Evolutionary conservation across 2,888 invertebrate species (phyloP).

Genomic region (Tortricodes alternella): DNA sequence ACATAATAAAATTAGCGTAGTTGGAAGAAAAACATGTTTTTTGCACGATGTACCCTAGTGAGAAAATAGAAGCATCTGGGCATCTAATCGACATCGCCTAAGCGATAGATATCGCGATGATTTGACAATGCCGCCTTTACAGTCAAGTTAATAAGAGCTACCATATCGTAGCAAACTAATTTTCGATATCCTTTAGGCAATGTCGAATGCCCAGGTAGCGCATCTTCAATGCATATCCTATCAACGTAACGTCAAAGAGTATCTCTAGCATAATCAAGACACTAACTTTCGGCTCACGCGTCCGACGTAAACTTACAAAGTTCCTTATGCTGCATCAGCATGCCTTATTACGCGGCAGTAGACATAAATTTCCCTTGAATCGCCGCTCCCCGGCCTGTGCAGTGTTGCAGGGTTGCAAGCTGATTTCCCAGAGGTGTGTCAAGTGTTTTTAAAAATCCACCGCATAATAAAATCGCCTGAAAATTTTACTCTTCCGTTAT

Average conservation of each 20-base stretch:
- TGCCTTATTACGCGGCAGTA: slow-evolving; percentile 38
- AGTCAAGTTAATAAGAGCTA: too few species aligned
- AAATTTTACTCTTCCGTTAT: slow-evolving; percentile 59
- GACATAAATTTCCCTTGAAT: slow-evolving; percentile 52
- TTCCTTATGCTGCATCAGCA: slow-evolving; percentile 35
- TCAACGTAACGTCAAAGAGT: not conserved
- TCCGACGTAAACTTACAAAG: slow-evolving; percentile 41
- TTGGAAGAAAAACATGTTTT: too few species aligned
- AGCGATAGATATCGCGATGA: too few species aligned
- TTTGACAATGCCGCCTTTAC: too few species aligned
- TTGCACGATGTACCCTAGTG: too few species aligned
- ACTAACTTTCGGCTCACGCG: slow-evolving; percentile 27
- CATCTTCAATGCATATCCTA: not conserved
- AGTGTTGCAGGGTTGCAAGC: slow-evolving; percentile 53
- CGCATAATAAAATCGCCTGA: slow-evolving; percentile 60
- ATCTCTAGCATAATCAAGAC: slow-evolving; percentile 20
- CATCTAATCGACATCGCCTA: too few species aligned
- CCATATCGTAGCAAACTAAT: too few species aligned
- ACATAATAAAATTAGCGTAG: too few species aligned
- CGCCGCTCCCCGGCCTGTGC: slow-evolving; percentile 44
- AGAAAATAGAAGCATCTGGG: too few species aligned
- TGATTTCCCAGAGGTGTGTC: slow-evolving; percentile 76
- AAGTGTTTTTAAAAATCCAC: slow-evolving; percentile 71
- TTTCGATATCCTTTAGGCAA: too few species aligned
- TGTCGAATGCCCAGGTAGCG: too few species aligned